A percentile compares a stretch with the other conserved stretches of the same genome.
Evolutionary conservation across 2,797 vertebrate species (phyloP).

Genomic region (Pangasius krempfi): DNA sequence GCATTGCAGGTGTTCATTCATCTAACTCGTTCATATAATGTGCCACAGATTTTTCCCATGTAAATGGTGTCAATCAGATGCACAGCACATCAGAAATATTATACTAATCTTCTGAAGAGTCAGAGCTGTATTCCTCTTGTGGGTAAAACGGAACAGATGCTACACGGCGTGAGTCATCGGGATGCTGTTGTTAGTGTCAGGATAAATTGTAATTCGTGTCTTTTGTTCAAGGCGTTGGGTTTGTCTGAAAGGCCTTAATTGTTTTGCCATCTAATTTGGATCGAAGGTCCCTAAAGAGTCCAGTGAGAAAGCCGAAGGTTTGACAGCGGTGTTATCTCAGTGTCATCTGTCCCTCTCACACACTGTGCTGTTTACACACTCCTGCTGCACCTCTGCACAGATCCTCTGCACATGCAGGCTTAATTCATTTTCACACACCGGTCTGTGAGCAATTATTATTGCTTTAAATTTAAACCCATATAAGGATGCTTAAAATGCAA

Average conservation of each 20-base stretch:
- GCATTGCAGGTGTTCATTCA: not conserved
- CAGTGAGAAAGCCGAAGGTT: slow-evolving; percentile 76
- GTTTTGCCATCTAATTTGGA: slow-evolving; percentile 79
- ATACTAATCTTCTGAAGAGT: not conserved
- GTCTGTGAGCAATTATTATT: not conserved
- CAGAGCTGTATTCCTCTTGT: slow-evolving; percentile 53
- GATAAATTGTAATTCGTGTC: slow-evolving; percentile 78
- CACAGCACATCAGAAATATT: not conserved
- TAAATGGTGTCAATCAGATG: not conserved
- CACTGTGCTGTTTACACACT: slow-evolving; percentile 56
- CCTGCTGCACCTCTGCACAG: not conserved
- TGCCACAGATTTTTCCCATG: not conserved
- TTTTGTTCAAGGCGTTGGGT: slow-evolving; percentile 74
- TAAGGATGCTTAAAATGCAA: too few relatives aligned
- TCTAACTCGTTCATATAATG: not conserved
- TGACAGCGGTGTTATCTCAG: slow-evolving; percentile 70
- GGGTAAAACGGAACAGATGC: slow-evolving; percentile 77
- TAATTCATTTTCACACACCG: not conserved
- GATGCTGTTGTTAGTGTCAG: slow-evolving; percentile 73
- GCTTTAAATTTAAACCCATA: not conserved
- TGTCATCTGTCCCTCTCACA: slow-evolving; percentile 63
- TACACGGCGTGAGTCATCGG: slow-evolving; percentile 74
- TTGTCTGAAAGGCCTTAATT: slow-evolving; percentile 75
- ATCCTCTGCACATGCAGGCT: not conserved
- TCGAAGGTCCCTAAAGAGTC: slow-evolving; percentile 75